Base-by-base conservation (phyloP, 2,797 vertebrate genomes). In the Characodon lateralis region DNA sequence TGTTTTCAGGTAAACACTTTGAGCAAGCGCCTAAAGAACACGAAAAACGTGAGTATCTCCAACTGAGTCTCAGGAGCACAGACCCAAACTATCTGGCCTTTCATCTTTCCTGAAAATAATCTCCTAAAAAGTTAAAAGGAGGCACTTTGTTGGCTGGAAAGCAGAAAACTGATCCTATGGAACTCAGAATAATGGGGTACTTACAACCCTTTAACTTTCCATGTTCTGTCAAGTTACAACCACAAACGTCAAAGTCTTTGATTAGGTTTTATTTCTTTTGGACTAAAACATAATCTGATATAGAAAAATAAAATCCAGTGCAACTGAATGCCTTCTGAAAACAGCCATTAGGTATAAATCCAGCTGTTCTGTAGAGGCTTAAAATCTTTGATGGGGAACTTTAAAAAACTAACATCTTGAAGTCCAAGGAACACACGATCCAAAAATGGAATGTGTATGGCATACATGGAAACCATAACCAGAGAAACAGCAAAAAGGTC, bases 31-130 rank as follows among this genome's bases (percentile, higher is more conserved):
- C 85, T 86, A 72, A 43, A 86, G 63, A 86, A 89, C 89, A 88
- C 71, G 91, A 91, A 90, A 87, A 93, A 91, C 74, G 90, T 91
- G 89, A 92, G 88, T 74, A 85, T 85, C 86, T 90, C 84, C 84
- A 91, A 83, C 87, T 80, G 81, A 82, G 88, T 89, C 87, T 87
- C 68, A 77, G 77, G 72, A 77, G 86, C 89, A 78, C 48, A 85
- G 75, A 75, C 35, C 70, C 76, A 53, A 20, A 20, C 2, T 50
- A 39, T 31, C 6, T 75, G 73, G 65, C 78, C 41, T 0, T 48
- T 87, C 77, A 28, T 53, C 70, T 66, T 78, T n/a, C 73, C 48
- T 48, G 77, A 41, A 77, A 73, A 18, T 31, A 80, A 66, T 74
- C 63, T 81, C 59, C 65, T 76, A 78, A 74, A 75, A 80, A n/a